A percentile compares a stretch with the other conserved stretches of the same genome.
Conservation (phyloP, 2,113 vertebrate genomes). For the Alectura lathami region DNA sequence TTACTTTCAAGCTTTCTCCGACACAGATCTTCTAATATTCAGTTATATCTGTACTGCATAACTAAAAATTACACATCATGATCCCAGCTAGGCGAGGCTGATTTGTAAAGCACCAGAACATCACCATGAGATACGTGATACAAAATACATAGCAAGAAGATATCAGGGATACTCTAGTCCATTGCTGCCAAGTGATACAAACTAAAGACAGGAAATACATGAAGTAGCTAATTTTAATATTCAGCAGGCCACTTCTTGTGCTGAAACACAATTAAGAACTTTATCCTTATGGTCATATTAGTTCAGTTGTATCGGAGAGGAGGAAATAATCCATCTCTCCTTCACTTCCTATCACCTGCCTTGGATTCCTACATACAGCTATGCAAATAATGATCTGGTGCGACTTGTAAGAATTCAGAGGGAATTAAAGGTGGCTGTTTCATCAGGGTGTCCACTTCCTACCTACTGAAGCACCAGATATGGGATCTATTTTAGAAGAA, state of each 20-base stretch:
- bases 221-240: not conserved
- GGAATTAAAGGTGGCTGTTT: not conserved
- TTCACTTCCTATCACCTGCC: not conserved
- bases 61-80: not conserved
- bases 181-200: not conserved
- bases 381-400: not conserved
- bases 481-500: not conserved
- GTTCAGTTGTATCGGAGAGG: not conserved
- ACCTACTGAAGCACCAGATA: not conserved
- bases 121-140: not conserved
- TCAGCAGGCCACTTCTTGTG: not conserved
- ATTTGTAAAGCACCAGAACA: not conserved
- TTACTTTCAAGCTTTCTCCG: not conserved
- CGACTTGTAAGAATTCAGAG: not conserved
- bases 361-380: not conserved
- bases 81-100: too few relatives aligned
- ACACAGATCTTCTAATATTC: not conserved
- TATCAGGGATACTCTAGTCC: too few relatives aligned
- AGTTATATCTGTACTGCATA: not conserved
- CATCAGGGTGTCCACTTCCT: not conserved
- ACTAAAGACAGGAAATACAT: not conserved
- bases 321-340: not conserved
- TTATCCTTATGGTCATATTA: not conserved
- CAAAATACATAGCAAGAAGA: too few relatives aligned
- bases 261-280: not conserved